Base-by-base conservation (phyloP, 2,113 vertebrate genomes). In the Chaetodon auriga region DNA sequence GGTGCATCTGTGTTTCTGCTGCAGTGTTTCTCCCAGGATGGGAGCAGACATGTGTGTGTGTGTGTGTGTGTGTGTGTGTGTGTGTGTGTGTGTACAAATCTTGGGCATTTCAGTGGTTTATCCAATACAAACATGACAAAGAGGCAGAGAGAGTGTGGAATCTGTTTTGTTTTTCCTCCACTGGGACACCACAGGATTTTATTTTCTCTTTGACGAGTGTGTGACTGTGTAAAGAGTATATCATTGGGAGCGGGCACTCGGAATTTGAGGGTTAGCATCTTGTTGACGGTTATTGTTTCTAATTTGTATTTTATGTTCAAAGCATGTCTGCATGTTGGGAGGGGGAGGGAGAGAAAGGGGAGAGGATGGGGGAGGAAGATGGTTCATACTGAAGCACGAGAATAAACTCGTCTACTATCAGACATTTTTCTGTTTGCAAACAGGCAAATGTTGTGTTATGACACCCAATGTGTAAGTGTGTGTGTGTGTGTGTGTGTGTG, bases 41-140 rank as follows among this genome's bases (percentile, higher is more conserved):
- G 74, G 35, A 74, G 45, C 25, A 77, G 79, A 79, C 72, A 53
- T 48, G 15, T 81, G 48, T 81, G 73, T 63, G 36, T 30, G 30
- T 30, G 30, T 30, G 30, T 30, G 30, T 30, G 30, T 30, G 30
- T 48, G 12, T 81, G 46, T 80, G 53, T 48, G 15, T 81, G 48
- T 81, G 73, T 63, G 36, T 62, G 35, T 82, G 36, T 81, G 48
- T 75, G 63, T 89, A 82, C 87, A 84, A 57, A 88, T 78, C 63
- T 75, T 16, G 83, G 80, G 82, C 80, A 89, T 90, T 84, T 88
- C 25, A 1, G 91, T 48, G 89, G 89, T 84, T 89, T 88, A 51
- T 82, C 85, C 81, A 92, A 87, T 88, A 87, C 90, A 90, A 93
- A 86, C 82, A 89, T 75, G 81, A 90, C 89, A 91, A 84, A 86